Evolutionary conservation across 2,888 invertebrate species (phyloP).

Genomic region (Rhogogaster chlorosoma): DNA sequence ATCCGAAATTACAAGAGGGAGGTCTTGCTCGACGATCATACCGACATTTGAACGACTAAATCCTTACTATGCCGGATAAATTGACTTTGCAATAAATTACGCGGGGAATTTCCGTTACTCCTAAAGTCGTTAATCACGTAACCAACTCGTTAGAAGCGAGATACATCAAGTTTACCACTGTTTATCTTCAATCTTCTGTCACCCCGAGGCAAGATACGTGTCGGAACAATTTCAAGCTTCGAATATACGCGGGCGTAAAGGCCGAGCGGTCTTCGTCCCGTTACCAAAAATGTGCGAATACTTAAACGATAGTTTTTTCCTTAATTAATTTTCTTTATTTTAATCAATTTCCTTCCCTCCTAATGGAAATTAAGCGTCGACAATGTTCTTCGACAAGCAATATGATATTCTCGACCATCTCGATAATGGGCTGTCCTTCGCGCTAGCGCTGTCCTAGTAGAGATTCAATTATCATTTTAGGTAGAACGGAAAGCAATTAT

Average conservation of each 20-base stretch:
- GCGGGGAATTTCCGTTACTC: not conserved
- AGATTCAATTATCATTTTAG: slow-evolving; percentile 76
- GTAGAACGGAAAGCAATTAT: slow-evolving; percentile 74
- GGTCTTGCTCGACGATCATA: not conserved
- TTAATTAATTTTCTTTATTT: not conserved
- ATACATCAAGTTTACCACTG: not conserved
- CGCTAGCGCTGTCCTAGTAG: slow-evolving; percentile 54
- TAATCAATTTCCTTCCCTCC: too few relatives aligned
- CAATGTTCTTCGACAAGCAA: not conserved
- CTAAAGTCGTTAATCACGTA: slow-evolving; percentile 10
- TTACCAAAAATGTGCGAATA: not conserved
- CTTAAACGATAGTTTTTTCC: not conserved
- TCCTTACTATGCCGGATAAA: not conserved
- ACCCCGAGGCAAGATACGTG: slow-evolving; percentile 8
- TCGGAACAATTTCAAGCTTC: not conserved
- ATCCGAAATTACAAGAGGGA: not conserved
- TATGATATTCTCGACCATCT: not conserved
- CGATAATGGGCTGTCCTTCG: slow-evolving; percentile 31
- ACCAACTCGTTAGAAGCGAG: slow-evolving; percentile 30
- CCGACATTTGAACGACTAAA: too few relatives aligned
- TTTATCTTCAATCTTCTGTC: slow-evolving; percentile 37
- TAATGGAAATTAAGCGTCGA: not conserved
- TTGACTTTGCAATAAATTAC: not conserved
- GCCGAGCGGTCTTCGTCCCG: not conserved
- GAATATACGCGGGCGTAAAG: not conserved